Evolutionary conservation across 2,797 vertebrate species (phyloP).

Genomic region (Euphonia xanthogaster): DNA sequence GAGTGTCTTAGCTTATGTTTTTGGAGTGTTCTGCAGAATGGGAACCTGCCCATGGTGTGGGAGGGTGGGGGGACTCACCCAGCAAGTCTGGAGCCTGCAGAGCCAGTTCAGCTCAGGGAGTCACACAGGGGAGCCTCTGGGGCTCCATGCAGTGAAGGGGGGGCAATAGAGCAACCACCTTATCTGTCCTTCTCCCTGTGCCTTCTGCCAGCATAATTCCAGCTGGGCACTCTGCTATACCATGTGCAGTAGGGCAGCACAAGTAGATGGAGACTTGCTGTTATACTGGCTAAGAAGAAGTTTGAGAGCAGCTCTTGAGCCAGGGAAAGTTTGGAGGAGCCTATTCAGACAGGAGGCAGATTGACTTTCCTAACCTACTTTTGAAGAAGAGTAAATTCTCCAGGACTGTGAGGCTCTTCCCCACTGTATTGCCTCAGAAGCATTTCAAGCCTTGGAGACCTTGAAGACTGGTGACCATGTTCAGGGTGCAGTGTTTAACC

Average conservation of each 20-base stretch:
- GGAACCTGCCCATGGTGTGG: not conserved
- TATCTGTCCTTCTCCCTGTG: not conserved
- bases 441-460: not conserved
- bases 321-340: not conserved
- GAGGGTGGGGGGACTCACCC: not conserved
- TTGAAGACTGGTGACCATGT: not conserved
- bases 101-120: not conserved
- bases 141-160: rapidly evolving
- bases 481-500: not conserved
- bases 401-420: not conserved
- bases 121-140: not conserved
- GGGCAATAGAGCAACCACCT: not conserved
- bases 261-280: not conserved
- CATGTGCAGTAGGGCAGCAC: not conserved
- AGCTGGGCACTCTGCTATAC: not conserved
- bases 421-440: not conserved
- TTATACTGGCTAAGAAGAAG: not conserved
- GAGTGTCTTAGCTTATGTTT: not conserved
- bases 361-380: not conserved
- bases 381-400: not conserved
- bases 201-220: not conserved
- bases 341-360: not conserved
- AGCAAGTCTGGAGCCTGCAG: not conserved
- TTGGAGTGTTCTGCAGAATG: not conserved
- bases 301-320: not conserved